Conservation (phyloP, 2,888 invertebrate species). For the Pheosia tremula region DNA sequence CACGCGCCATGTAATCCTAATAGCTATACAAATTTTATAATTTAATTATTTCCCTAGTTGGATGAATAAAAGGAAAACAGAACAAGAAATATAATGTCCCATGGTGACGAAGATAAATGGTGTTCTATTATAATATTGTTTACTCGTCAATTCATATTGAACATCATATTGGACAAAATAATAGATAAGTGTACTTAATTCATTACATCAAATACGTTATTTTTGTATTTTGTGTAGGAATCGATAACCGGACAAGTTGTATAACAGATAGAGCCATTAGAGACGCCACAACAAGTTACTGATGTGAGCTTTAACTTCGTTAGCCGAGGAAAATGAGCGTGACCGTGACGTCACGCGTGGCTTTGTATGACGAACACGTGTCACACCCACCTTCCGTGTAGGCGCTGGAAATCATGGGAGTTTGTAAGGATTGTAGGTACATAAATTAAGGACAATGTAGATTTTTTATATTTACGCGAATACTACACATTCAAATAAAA, state of each 20-base stretch:
- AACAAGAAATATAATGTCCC: background rate
- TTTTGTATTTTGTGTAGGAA: too few species aligned
- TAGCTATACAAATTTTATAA: conserved; percentile 12
- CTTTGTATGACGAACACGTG: conserved; percentile 42
- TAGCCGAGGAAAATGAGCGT: conserved; percentile 73
- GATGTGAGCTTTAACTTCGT: conserved; percentile 51
- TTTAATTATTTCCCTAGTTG: background rate
- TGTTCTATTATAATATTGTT: background rate
- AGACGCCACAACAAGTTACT: conserved; percentile 39
- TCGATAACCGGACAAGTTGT: background rate
- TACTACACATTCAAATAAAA: too few species aligned
- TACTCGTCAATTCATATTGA: background rate
- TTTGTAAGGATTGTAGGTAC: too few species aligned
- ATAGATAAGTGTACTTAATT: too few species aligned
- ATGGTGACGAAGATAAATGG: background rate
- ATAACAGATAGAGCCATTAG: conserved; percentile 20
- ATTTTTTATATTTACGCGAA: too few species aligned
- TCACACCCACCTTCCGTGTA: conserved; percentile 41
- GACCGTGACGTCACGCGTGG: conserved; percentile 49
- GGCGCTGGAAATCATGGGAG: conserved; percentile 23
- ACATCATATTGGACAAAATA: background rate
- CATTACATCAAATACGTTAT: too few species aligned
- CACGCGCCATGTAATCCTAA: conserved; percentile 45
- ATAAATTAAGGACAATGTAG: too few species aligned
- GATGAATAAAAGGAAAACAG: background rate